A percentile compares a stretch with the other conserved stretches of the same genome.
phyloP scores from a whole-genome alignment of 2,888 invertebrate genomes.

The Ectobius pallidus region DNA sequence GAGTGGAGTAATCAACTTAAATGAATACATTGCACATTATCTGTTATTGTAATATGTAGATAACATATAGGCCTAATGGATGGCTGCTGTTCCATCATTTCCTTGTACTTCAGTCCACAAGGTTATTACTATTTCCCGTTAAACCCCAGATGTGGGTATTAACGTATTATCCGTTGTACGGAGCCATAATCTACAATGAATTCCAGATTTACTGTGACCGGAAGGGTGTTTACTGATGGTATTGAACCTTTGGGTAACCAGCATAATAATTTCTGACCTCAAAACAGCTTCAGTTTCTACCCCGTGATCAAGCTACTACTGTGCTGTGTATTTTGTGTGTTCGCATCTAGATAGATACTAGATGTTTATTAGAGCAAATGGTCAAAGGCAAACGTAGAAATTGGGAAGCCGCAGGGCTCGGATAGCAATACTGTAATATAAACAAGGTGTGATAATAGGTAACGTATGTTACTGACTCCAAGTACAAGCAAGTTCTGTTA shows the following conservation, averaged over 20 bases:
- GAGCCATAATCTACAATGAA: not conserved
- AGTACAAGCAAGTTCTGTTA: not conserved
- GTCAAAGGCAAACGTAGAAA: slow-evolving; percentile 21
- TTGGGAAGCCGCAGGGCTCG: slow-evolving; percentile 5
- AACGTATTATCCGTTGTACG: not conserved
- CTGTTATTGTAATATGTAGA: no score
- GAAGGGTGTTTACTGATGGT: not conserved
- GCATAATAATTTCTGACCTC: slow-evolving; percentile 10
- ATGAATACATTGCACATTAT: no score
- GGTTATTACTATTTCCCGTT: no score
- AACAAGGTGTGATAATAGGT: slow-evolving; percentile 20
- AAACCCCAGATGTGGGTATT: not conserved
- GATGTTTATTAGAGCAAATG: slow-evolving; percentile 18
- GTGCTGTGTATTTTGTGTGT: slow-evolving; percentile 7
- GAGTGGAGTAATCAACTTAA: no score
- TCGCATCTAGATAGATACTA: slow-evolving; percentile 1
- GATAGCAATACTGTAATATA: slow-evolving; percentile 12
- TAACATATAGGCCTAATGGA: no score
- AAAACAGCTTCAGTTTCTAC: slow-evolving; percentile 6
- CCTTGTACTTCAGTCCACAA: no score
- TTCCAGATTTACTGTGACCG: not conserved
- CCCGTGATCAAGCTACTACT: no score
- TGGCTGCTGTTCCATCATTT: no score
- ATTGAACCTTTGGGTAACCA: slow-evolving; percentile 9
- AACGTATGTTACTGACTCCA: not conserved